Base-by-base conservation (phyloP, 2,797 vertebrate genomes). In the Rhinatrema bivittatum region DNA sequence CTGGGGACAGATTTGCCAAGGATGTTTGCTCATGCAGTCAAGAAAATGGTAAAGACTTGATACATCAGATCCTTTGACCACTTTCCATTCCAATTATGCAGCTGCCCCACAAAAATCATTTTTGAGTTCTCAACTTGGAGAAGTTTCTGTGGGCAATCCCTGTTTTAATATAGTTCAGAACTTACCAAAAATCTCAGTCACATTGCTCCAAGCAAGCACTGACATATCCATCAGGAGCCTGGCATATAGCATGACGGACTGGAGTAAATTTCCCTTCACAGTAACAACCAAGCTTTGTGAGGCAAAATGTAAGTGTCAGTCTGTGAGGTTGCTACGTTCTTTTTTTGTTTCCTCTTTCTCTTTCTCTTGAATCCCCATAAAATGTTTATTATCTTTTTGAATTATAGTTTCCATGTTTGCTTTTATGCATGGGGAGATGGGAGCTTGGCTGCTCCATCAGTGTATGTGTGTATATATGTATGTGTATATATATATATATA, bases 401-500 rank as follows among this genome's bases (percentile, higher is more conserved):
- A 15, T 49, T 41, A 36, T 21, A 2, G 18, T 23, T 43, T 34
- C 21, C 34, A 11, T 16, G 1, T 44, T 36, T 32, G 16, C 27
- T 29, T 23, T 33, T 33, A 31, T 16, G 27, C 15, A 12, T 14
- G 29, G 23, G 18, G 11, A 29, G 20, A 42, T 29, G 25, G 35
- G 33, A 3, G 9, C 3, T 5, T 12, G 25, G 30, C 32, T 21
- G 13, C 24, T 9, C 25, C 29, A 24, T 15, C 3, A 2, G 9
- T 20, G 5, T 7, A 11, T 41, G 19, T 28, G n/a, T n/a, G n/a
- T 23, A 37, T 41, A 56, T 33, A 34, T 50, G 45, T 36, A 37
- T 49, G 58, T 62, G 51, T 39, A 42, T 41, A 60, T 51, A 44
- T 46, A n/a, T 23, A 37, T 41, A 56, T 33, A 34, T 50, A 45